These are phyloP conservation scores for Serranus cabrilla DNA, from an alignment of 2,797 vertebrate species.

Conservation along the genomic window DNA sequence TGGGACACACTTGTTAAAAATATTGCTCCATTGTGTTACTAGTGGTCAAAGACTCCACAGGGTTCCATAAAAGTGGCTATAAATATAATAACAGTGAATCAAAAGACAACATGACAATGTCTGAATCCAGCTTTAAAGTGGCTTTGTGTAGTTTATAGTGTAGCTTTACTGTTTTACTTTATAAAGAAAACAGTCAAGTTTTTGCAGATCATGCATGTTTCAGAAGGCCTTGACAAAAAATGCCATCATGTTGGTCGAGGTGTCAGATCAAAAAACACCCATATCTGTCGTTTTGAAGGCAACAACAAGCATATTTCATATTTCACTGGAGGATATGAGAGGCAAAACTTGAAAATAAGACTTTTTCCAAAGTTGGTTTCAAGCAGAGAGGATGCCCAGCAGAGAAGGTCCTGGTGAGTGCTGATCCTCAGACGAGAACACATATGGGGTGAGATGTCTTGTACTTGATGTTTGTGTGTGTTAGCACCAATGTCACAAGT, in stretches of 20 bases:
- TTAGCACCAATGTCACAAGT: slow-evolving; percentile 2
- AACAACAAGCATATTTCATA: neutral
- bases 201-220: neutral
- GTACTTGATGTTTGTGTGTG: neutral
- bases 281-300: neutral
- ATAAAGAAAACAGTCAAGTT: neutral
- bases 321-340: neutral
- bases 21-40: no score
- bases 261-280: neutral
- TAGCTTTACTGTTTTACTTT: no score
- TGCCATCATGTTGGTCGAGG: neutral
- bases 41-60: no score
- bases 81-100: no score
- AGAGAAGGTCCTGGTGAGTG: slow-evolving; percentile 13
- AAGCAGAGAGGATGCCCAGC: neutral
- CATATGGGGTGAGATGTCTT: slow-evolving; percentile 9
- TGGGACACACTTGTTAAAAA: no score
- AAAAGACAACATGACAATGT: no score
- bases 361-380: neutral
- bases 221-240: neutral
- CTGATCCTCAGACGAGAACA: slow-evolving; percentile 18
- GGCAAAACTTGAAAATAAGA: neutral
- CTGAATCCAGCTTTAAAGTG: no score
- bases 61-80: no score
- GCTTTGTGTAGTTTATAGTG: no score